A percentile compares a stretch with the other conserved stretches of the same genome.
Conservation (phyloP, 2,888 invertebrate species). For the Sisyra nigra region DNA sequence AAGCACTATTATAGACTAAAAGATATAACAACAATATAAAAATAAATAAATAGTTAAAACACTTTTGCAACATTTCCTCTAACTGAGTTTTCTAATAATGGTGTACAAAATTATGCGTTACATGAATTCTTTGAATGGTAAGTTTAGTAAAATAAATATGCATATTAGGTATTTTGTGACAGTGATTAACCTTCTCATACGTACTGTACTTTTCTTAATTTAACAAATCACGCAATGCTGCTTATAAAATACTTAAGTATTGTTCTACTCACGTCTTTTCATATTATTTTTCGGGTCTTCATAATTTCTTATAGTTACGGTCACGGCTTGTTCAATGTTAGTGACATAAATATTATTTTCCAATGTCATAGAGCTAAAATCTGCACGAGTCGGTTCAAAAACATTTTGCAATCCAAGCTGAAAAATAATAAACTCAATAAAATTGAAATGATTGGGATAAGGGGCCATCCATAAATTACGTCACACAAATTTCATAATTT, state of each 20-base stretch:
- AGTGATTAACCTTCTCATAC: too few species aligned
- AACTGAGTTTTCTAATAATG: too few species aligned
- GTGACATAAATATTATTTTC: constrained; percentile 64
- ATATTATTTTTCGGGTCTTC: constrained; percentile 32
- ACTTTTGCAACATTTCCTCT: too few species aligned
- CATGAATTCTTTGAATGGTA: too few species aligned
- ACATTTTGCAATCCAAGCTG: constrained; percentile 64
- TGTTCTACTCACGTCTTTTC: background rate
- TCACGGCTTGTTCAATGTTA: constrained; percentile 71
- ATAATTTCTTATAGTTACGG: constrained; percentile 67
- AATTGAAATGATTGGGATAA: constrained; percentile 4
- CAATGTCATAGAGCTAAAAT: constrained; percentile 64
- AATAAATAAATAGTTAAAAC: too few species aligned
- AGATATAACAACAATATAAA: too few species aligned
- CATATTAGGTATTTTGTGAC: background rate
- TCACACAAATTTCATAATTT: too few species aligned
- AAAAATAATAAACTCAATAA: constrained; percentile 16
- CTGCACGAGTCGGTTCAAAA: constrained; percentile 64
- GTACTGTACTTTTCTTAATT: background rate
- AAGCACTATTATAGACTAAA: too few species aligned
- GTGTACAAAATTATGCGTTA: too few species aligned
- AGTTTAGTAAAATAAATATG: background rate
- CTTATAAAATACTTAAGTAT: background rate
- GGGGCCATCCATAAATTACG: too few species aligned
- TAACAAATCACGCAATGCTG: background rate